phyloP scores from a whole-genome alignment of 2,113 vertebrate genomes.

The Dipodomys merriami region DNA sequence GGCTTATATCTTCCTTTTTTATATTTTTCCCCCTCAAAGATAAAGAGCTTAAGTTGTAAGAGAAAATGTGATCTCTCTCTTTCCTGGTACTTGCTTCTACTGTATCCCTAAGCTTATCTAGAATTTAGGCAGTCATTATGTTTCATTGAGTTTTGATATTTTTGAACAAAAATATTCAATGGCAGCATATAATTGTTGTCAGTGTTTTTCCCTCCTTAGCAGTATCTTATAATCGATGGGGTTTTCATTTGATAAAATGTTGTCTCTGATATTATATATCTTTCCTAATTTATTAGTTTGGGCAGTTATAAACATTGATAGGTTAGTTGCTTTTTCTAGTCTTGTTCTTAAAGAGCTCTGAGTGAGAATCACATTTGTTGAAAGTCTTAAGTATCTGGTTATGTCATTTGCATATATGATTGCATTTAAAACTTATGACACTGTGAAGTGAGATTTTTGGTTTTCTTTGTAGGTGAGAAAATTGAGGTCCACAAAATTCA shows the following conservation, averaged over 20 bases:
- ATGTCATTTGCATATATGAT: background rate
- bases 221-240: background rate
- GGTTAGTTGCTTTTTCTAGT: constrained; percentile 4
- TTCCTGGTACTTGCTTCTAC: constrained; percentile 32
- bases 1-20: background rate
- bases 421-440: background rate
- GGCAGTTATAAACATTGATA: background rate
- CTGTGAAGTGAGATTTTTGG: background rate
- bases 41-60: background rate
- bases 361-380: background rate
- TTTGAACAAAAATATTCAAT: background rate
- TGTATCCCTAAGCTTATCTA: background rate
- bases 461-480: constrained; percentile 26
- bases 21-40: background rate
- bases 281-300: constrained; percentile 13
- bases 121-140: constrained; percentile 19
- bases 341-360: background rate
- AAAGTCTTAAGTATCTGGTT: background rate
- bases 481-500: background rate
- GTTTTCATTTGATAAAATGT: constrained; percentile 33
- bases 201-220: background rate
- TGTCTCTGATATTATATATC: background rate
- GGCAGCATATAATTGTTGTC: background rate
- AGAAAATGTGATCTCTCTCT: constrained; percentile 10
- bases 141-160: constrained; percentile 46